Evolutionary conservation across 2,113 vertebrate genomes (phyloP).

Genomic region (Kryptolebias marmoratus): DNA sequence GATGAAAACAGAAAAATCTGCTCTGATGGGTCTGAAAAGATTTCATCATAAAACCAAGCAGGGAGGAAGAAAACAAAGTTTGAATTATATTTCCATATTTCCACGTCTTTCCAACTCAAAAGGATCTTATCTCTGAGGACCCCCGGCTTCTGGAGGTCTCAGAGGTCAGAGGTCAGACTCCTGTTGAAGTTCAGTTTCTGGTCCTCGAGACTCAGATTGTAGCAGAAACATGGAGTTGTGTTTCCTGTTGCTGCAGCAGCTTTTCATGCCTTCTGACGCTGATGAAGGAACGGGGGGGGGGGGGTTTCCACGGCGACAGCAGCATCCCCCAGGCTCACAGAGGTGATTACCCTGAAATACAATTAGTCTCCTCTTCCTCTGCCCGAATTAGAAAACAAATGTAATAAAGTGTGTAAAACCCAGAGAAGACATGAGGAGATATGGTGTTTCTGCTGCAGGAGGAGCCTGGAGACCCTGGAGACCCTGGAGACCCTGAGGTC

Average conservation of each 20-base stretch:
- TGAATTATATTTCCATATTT: too few relatives aligned
- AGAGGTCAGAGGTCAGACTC: too few relatives aligned
- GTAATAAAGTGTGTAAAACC: constrained; percentile 51
- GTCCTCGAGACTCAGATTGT: not conserved
- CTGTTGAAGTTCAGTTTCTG: too few relatives aligned
- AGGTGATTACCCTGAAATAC: constrained; percentile 50
- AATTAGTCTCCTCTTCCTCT: constrained; percentile 58
- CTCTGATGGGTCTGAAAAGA: too few relatives aligned
- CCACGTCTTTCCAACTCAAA: too few relatives aligned
- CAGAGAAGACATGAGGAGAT: constrained; percentile 4
- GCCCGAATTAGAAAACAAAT: constrained; percentile 62
- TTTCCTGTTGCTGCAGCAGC: not conserved
- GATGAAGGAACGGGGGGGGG: constrained; percentile 10
- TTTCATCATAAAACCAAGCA: too few relatives aligned
- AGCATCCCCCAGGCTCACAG: constrained; percentile 46
- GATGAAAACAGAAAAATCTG: too few relatives aligned
- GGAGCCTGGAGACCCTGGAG: not conserved
- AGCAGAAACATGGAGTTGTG: not conserved
- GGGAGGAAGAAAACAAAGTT: too few relatives aligned
- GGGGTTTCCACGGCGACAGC: constrained; percentile 54
- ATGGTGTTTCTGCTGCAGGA: constrained; percentile 3
- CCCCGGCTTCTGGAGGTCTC: too few relatives aligned
- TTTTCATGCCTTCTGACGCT: not conserved
- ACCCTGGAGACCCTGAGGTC: not conserved
- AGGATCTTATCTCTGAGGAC: too few relatives aligned